phyloP scores from a whole-genome alignment of 2,888 invertebrate genomes.

The Flabesymbios commensalis region DNA sequence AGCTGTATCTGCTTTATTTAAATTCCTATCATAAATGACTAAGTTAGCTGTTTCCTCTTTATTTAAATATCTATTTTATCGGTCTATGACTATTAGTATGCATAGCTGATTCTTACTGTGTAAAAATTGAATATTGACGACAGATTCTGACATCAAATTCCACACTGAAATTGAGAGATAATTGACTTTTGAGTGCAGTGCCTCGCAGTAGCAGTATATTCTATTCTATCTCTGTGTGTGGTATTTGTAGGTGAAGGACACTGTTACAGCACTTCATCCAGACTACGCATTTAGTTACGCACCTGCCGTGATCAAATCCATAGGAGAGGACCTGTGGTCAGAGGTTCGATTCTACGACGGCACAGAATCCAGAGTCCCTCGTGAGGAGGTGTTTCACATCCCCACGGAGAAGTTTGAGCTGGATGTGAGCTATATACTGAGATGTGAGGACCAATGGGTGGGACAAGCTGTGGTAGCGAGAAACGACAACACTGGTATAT shows the following conservation, averaged over 20 bases:
- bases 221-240: too few species aligned
- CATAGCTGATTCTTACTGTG: too few species aligned
- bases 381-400: conserved; percentile 44
- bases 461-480: conserved; percentile 49
- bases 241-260: conserved; percentile 39
- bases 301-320: conserved; percentile 44
- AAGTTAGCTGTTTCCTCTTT: too few species aligned
- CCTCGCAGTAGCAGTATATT: background rate
- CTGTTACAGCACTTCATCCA: conserved; percentile 50
- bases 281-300: conserved; percentile 50
- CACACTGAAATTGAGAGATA: too few species aligned
- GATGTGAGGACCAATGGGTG: conserved; percentile 45
- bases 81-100: too few species aligned
- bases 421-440: conserved; percentile 47
- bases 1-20: too few species aligned
- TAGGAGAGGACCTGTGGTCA: conserved; percentile 25
- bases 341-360: conserved; percentile 47
- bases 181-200: too few species aligned
- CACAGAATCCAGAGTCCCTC: conserved; percentile 34
- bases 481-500: conserved; percentile 43
- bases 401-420: conserved; percentile 42
- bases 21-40: too few species aligned
- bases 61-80: too few species aligned
- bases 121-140: too few species aligned
- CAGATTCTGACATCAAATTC: too few species aligned